Evolutionary conservation across 2,113 vertebrate genomes (phyloP).

Genomic region (Gobiocypris rarus): DNA sequence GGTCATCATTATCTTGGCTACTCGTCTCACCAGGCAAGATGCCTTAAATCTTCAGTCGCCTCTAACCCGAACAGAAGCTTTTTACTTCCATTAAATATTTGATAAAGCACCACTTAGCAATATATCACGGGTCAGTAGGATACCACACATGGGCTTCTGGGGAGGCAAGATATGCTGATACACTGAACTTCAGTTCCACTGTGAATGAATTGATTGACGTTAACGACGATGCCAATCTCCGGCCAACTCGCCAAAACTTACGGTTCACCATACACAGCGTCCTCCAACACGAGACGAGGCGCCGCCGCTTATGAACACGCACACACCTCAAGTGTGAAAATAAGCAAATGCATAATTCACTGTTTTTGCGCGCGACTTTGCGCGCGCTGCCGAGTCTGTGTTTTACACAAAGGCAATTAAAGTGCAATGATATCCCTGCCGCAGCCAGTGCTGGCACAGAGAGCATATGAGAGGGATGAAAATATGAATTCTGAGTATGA

Average conservation of each 20-base stretch:
- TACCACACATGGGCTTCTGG: neutral
- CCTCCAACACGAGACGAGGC: neutral
- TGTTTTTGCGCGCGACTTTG: conserved; percentile 20
- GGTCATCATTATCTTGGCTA: neutral
- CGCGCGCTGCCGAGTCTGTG: conserved; percentile 58
- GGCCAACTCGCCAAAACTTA: neutral
- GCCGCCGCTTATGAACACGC: neutral
- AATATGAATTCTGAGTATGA: conserved; percentile 59
- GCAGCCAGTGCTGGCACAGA: conserved; percentile 55
- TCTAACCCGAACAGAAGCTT: conserved; percentile 15
- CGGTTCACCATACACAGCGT: neutral
- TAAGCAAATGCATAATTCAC: neutral
- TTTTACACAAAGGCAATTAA: conserved; percentile 75
- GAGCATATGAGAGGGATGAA: conserved; percentile 43
- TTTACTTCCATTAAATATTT: conserved; percentile 44
- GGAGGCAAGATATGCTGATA: neutral
- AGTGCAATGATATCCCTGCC: conserved; percentile 70
- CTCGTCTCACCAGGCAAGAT: conserved; percentile 9
- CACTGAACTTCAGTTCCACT: neutral
- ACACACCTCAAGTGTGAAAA: neutral
- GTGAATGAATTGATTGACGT: conserved; percentile 7
- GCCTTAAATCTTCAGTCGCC: conserved; percentile 11
- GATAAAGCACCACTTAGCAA: conserved; percentile 16
- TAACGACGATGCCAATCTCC: neutral
- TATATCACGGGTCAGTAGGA: conserved; percentile 6